Evolutionary conservation across 2,113 vertebrate genomes (phyloP).

Genomic region (Tapirus terrestris): DNA sequence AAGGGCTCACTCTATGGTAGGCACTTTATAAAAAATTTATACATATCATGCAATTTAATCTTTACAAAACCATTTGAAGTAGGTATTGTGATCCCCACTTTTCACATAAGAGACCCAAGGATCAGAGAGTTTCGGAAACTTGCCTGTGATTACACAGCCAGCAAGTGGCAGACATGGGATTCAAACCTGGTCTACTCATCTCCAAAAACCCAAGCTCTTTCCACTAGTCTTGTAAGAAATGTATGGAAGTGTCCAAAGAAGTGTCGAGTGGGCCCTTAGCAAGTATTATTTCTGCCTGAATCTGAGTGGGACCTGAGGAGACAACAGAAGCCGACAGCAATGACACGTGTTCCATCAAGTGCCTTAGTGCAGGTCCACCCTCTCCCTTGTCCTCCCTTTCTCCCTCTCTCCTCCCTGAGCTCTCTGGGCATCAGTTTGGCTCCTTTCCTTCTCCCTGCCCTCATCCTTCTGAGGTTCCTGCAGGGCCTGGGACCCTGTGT

Average conservation of each 20-base stretch:
- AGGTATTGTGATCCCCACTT: not conserved
- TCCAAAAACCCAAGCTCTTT: not conserved
- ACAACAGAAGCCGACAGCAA: not conserved
- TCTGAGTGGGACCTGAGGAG: not conserved
- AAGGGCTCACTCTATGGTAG: not conserved
- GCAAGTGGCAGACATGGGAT: not conserved
- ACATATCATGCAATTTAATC: not conserved
- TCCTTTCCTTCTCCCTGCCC: not conserved
- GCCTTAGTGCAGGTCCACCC: not conserved
- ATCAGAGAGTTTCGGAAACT: not conserved
- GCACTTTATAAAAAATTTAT: not conserved
- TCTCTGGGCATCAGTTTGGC: not conserved
- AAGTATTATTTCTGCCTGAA: not conserved
- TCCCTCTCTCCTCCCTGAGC: not conserved
- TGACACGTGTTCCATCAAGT: fast-evolving
- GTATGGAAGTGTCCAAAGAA: not conserved
- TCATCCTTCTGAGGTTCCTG: not conserved
- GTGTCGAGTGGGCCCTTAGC: not conserved
- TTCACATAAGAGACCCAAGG: not conserved
- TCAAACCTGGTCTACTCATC: not conserved
- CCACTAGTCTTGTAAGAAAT: not conserved
- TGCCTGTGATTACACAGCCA: not conserved
- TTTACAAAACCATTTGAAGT: not conserved
- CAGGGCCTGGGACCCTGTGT: not conserved
- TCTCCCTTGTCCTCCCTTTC: not conserved